Evolutionary conservation across 1,140 invertebrate genomes (phyloP).

Genomic region (Bombus waltoni): DNA sequence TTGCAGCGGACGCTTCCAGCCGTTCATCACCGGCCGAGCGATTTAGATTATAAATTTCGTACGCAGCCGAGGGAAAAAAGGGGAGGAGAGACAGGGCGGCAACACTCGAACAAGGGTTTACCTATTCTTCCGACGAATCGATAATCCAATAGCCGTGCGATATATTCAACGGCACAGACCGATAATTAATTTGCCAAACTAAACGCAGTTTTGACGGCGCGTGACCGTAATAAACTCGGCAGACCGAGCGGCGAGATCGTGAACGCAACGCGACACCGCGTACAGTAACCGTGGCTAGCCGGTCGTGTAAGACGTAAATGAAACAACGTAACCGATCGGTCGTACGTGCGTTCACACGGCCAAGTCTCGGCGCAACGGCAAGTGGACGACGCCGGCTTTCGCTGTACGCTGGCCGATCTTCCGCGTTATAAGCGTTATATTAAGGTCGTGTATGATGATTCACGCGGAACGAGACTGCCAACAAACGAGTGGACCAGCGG

Average conservation of each 20-base stretch:
- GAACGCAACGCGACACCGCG: neutral
- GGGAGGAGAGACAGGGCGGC: neutral
- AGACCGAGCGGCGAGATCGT: neutral
- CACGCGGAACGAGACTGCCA: constrained; percentile 24
- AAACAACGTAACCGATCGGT: constrained; percentile 39
- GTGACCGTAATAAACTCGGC: constrained; percentile 16
- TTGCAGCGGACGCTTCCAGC: constrained; percentile 4
- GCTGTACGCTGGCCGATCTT: constrained; percentile 27
- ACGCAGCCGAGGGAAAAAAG: neutral
- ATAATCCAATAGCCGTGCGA: constrained; percentile 22
- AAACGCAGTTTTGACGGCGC: constrained; percentile 21
- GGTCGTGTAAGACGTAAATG: constrained; percentile 33
- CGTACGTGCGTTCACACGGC: neutral
- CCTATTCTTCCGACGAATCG: constrained; percentile 3
- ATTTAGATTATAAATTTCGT: constrained; percentile 42
- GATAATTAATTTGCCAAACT: constrained; percentile 32
- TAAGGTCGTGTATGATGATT: constrained; percentile 53
- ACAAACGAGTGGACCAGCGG: constrained; percentile 15
- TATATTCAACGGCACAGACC: neutral
- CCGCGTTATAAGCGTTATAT: constrained; percentile 43
- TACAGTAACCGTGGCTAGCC: neutral
- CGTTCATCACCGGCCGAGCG: constrained; percentile 14
- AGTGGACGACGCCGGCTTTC: neutral
- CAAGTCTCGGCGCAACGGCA: neutral
- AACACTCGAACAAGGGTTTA: neutral